Conservation (phyloP, 2,888 invertebrate species). For the Xanthia icteritia region DNA sequence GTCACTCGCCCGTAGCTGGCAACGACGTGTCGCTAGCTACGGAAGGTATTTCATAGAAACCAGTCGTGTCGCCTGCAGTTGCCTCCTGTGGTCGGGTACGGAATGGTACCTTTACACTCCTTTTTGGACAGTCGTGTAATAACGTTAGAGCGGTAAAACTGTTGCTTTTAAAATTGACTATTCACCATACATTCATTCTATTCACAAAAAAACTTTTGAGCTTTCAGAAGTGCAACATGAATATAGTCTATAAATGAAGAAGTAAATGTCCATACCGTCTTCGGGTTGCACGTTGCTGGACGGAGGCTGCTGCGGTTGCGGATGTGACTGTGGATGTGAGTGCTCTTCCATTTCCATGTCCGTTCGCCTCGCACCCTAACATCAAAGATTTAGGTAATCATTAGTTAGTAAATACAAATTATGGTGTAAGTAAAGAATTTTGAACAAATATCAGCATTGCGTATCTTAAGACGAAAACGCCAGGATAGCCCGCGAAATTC, state of each 20-base stretch:
- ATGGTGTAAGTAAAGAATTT: background rate
- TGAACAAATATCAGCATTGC: background rate
- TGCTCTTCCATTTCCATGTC: conserved; percentile 78
- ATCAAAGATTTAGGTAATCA: background rate
- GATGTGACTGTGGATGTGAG: conserved; percentile 66
- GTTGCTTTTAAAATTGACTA: no score
- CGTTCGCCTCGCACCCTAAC: conserved; percentile 73
- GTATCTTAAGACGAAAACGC: background rate
- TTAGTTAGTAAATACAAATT: background rate
- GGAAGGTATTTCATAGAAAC: no score
- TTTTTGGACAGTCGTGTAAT: no score
- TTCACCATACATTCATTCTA: background rate
- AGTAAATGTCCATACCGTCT: conserved; percentile 70
- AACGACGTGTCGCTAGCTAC: no score
- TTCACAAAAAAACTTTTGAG: background rate
- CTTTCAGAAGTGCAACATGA: background rate
- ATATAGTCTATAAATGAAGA: background rate
- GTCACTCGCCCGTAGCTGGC: no score
- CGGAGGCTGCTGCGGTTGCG: conserved; percentile 62
- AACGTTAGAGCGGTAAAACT: no score
- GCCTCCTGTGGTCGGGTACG: no score
- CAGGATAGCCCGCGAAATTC: no score
- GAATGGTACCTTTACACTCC: no score
- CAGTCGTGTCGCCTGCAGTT: no score
- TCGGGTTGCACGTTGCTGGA: conserved; percentile 76